Evolutionary conservation across 2,888 invertebrate species (phyloP), one percentile per base, ranked within the genome.

Genomic region (Toxonevra muliebris): DNA sequence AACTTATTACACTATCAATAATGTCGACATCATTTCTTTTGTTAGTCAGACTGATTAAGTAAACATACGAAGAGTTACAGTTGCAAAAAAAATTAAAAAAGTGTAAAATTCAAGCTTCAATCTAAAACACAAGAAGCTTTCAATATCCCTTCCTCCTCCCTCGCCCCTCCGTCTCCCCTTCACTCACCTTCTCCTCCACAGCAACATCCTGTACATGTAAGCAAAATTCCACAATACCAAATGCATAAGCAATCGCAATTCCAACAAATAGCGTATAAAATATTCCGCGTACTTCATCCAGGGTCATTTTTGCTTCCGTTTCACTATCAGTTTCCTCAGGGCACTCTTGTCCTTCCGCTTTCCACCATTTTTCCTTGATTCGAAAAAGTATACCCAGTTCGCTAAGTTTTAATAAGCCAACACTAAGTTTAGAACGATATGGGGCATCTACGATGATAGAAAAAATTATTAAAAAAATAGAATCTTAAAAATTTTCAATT

Each of bases 311-410:
- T 0, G 73, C 73, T 30, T 30, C 30, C 0, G 82, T 79, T 11
- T 66, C 76, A 0, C 70, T 65, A 7, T 75, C 69, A 0, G 73
- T 78, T 50, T 74, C 71, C 55, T 10, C 63, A 45, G 62, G 79
- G 71, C 68, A 11, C 19, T 43, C 43, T 3, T 52, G n/a, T n/a
- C 2, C n/a, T 10, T 53, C 30, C 30, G 1, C n/a, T 19, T 20
- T 90, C 97, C 97, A 98, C 97, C 97, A 98, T 78, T 91, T 93
- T 57, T 92, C 90, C 85, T 97, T 97, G 45, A 98, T 84, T 59
- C 89, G 88, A 53, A 90, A 91, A 42, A 98, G 87, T 70, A 88
- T 88, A 0, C 97, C 96, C 66, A 90, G 91, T 84, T 98, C 97
- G 81, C 97, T 96, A 70, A 98, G 87, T 83, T 91, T 92, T n/a